phyloP scores from a whole-genome alignment of 2,113 vertebrate species.

The Forbesichthys papilliferus region DNA sequence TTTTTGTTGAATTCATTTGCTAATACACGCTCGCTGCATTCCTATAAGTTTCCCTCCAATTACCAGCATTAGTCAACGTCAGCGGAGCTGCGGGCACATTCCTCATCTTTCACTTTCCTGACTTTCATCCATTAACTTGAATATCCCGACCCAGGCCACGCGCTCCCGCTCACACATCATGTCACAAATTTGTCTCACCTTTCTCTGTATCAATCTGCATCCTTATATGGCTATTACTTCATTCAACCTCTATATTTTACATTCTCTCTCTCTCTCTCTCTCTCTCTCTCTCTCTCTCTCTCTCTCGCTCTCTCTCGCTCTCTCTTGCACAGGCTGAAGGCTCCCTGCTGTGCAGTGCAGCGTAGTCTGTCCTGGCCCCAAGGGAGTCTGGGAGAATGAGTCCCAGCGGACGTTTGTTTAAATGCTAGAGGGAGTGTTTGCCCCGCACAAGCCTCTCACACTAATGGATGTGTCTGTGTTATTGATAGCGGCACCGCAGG shows the following conservation, averaged over 20 bases:
- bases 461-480: slow-evolving; percentile 73
- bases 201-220: slow-evolving; percentile 3
- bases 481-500: slow-evolving; percentile 60
- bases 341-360: slow-evolving; percentile 46
- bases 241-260: neutral
- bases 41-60: slow-evolving; percentile 71
- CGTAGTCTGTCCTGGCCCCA: slow-evolving; percentile 41
- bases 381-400: slow-evolving; percentile 71
- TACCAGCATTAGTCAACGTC: slow-evolving; percentile 78
- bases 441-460: slow-evolving; percentile 52
- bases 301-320: slow-evolving; percentile 8
- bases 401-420: slow-evolving; percentile 70
- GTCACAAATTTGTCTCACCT: slow-evolving; percentile 3
- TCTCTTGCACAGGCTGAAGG: slow-evolving; percentile 45
- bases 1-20: slow-evolving; percentile 56
- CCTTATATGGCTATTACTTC: slow-evolving; percentile 12
- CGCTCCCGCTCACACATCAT: slow-evolving; percentile 50
- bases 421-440: slow-evolving; percentile 73
- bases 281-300: slow-evolving; percentile 11
- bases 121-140: slow-evolving; percentile 72
- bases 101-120: slow-evolving; percentile 70
- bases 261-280: neutral
- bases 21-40: slow-evolving; percentile 65
- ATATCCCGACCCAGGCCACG: slow-evolving; percentile 53
- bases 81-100: slow-evolving; percentile 59